These are phyloP conservation scores for Scarus forsteni DNA, from an alignment of 2,797 vertebrate genomes.

Conservation along the genomic window DNA sequence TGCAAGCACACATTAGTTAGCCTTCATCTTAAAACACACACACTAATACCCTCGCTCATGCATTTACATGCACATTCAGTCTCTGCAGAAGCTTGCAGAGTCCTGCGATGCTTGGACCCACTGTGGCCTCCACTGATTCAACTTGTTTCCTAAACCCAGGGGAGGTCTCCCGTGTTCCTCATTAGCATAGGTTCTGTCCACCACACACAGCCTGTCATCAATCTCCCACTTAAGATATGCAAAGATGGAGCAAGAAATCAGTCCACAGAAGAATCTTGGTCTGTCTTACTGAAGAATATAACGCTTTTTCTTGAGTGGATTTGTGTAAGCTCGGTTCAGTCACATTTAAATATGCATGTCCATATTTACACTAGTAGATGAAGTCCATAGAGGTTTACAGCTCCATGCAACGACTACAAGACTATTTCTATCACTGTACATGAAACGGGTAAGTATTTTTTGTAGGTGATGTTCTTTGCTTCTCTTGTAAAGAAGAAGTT, in stretches of 20 bases:
- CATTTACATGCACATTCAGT: constrained; percentile 5
- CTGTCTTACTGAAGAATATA: neutral
- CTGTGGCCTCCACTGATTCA: constrained; percentile 43
- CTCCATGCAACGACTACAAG: neutral
- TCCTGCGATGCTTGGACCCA: constrained; percentile 29
- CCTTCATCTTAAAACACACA: constrained; percentile 3
- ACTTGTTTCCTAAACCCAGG: constrained; percentile 53
- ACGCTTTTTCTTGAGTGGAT: neutral
- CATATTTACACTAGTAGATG: neutral
- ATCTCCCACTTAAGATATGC: constrained; percentile 71
- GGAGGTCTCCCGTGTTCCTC: constrained; percentile 56
- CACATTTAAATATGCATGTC: neutral
- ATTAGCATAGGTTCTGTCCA: constrained; percentile 76
- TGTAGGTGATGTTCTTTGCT: too few species aligned
- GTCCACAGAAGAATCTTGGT: neutral
- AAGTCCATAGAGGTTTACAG: neutral
- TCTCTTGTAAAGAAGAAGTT: too few species aligned
- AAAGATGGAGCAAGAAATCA: constrained; percentile 34
- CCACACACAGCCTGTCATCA: constrained; percentile 61
- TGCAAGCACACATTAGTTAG: constrained; percentile 6
- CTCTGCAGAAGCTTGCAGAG: constrained; percentile 12
- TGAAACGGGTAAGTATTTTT: too few species aligned
- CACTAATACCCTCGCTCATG: neutral
- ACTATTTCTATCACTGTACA: neutral
- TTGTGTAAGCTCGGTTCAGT: neutral